Conservation (phyloP, 2,113 vertebrate species). For the Delphinus delphis region DNA sequence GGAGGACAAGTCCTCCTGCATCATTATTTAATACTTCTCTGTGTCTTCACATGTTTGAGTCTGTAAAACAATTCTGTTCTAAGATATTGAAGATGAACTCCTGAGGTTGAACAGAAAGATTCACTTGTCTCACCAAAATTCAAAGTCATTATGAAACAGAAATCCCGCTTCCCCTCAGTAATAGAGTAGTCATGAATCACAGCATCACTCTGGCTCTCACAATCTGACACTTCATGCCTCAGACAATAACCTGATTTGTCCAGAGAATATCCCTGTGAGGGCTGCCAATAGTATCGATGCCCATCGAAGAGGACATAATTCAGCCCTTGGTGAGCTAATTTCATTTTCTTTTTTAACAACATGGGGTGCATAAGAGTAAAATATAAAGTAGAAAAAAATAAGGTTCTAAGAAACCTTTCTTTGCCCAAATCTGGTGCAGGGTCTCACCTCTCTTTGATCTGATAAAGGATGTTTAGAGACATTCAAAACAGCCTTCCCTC, state of each 20-base stretch:
- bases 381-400: constrained; percentile 18
- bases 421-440: not conserved
- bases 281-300: constrained; percentile 83
- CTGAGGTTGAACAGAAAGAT: constrained; percentile 80
- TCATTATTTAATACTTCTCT: constrained; percentile 75
- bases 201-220: constrained; percentile 84
- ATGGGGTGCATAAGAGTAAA: constrained; percentile 67
- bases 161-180: constrained; percentile 82
- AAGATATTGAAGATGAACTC: constrained; percentile 80
- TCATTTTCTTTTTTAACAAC: constrained; percentile 78
- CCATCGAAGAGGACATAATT: constrained; percentile 83
- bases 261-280: constrained; percentile 80
- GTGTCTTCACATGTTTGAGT: constrained; percentile 73
- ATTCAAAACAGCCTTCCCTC: constrained; percentile 38
- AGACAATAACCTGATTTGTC: constrained; percentile 89
- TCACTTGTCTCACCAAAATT: constrained; percentile 85
- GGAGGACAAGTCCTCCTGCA: constrained; percentile 16
- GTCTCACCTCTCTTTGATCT: constrained; percentile 48
- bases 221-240: constrained; percentile 87
- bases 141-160: constrained; percentile 84
- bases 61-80: constrained; percentile 78
- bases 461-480: constrained; percentile 36
- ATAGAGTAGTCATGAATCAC: constrained; percentile 85
- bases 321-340: constrained; percentile 82
- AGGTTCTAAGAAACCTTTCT: constrained; percentile 17